These are phyloP conservation scores for Sphaerodactylus townsendi DNA, from an alignment of 2,113 vertebrate species.

Conservation along the genomic window DNA sequence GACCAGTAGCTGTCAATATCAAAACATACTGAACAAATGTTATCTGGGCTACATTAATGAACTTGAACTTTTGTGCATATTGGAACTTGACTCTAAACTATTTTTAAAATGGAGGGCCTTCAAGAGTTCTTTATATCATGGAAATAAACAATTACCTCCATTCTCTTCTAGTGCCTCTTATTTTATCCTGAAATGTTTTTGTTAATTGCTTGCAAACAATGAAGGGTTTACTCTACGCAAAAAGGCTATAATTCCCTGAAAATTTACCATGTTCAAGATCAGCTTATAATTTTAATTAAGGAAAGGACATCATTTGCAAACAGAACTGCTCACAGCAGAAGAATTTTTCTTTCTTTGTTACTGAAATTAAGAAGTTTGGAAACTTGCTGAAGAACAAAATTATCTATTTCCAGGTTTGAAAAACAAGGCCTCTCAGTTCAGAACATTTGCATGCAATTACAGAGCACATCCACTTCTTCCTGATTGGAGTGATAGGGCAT, in stretches of 20 bases:
- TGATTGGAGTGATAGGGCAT: slow-evolving; percentile 46
- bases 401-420: slow-evolving; percentile 27
- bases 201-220: slow-evolving; percentile 60
- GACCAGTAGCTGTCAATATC: not conserved
- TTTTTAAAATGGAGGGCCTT: not conserved
- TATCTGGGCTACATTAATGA: not conserved
- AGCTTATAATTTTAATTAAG: slow-evolving; percentile 46
- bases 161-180: not conserved
- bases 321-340: slow-evolving; percentile 24
- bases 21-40: not conserved
- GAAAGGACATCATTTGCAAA: not conserved
- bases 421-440: slow-evolving; percentile 10
- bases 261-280: slow-evolving; percentile 25
- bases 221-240: not conserved
- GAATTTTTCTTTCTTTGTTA: slow-evolving; percentile 30
- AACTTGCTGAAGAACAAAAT: slow-evolving; percentile 31
- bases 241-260: slow-evolving; percentile 29
- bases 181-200: slow-evolving; percentile 51
- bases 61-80: not conserved
- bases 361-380: slow-evolving; percentile 19
- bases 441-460: slow-evolving; percentile 66
- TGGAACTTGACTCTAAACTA: not conserved
- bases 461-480: slow-evolving; percentile 55
- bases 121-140: not conserved
- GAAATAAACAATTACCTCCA: slow-evolving; percentile 39